Evolutionary conservation across 1,140 invertebrate species (phyloP), one percentile per base, ranked within the genome.

Genomic region (Lepidurus apus): DNA sequence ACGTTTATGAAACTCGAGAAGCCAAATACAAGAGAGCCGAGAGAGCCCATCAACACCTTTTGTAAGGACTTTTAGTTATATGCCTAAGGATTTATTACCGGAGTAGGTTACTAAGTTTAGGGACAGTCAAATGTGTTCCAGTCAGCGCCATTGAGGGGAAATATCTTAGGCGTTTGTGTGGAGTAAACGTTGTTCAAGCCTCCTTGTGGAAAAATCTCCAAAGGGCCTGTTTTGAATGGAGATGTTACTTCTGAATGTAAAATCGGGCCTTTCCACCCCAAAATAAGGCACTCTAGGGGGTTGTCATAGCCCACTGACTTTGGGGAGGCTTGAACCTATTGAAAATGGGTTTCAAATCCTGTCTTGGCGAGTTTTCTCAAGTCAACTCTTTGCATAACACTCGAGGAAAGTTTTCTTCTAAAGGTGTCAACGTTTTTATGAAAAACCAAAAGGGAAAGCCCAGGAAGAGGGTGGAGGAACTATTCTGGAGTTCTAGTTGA

Each of bases 1-100:
- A 17, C 53, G 53, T 65, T 65, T 65, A 65, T 65, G 53, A 65
- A 65, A 65, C 53, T 7, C 53, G 53, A 65, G 53, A 65, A 65
- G 17, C 45, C 53, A 21, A 17, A 65, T 21, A 65, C 17, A 0
- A 65, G 53, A 21, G 21, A 65, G 53, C 53, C 21, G 21, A 65
- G 53, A 65, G 53, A 65, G 53, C 53, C 53, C 53, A 65, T 65
- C 53, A 65, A 65, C 53, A 65, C 53, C 13, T 65, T 34, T 65
- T 65, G 53, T 65, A 65, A n/a, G 21, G 53, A 34, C 34, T 21
- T 65, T 65, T 21, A 65, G 53, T 7, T 65, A 9, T 17, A 9
- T 65, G 21, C 53, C 6, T 4, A n/a, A 65, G 53, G 53, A 65
- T 65, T 65, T 65, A 65, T 65, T 65, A 65, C 53, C 53, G 17